These are phyloP conservation scores for Periphyllus acericola DNA, from an alignment of 2,888 invertebrate species.

Conservation along the genomic window DNA sequence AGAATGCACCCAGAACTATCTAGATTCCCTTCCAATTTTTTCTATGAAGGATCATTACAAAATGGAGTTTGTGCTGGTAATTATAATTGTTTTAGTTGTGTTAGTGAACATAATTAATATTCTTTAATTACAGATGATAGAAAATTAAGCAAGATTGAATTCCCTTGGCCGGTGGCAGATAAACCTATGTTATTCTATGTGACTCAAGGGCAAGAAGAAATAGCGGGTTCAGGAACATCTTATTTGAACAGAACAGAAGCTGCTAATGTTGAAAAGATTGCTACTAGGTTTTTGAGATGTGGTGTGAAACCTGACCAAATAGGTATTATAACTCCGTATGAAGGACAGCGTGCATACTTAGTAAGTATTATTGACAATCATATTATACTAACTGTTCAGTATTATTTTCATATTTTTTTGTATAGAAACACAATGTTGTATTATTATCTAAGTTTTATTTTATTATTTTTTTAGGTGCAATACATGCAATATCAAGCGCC, in stretches of 20 bases:
- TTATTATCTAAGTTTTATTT: not conserved
- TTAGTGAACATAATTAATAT: not conserved
- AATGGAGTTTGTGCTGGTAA: slow-evolving; percentile 93
- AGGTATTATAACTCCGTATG: slow-evolving; percentile 98
- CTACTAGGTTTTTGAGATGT: slow-evolving; percentile 91
- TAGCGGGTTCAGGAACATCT: slow-evolving; percentile 97
- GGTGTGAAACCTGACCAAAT: slow-evolving; percentile 98
- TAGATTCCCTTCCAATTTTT: slow-evolving; percentile 98
- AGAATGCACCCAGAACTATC: slow-evolving; percentile 99
- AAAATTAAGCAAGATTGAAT: slow-evolving; percentile 88
- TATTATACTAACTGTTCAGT: not conserved
- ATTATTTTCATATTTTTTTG: not conserved
- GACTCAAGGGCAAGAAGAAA: slow-evolving; percentile 98
- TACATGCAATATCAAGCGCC: slow-evolving; percentile 99
- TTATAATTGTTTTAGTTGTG: not conserved
- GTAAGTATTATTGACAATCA: slow-evolving; percentile 67
- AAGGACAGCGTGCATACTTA: slow-evolving; percentile 96
- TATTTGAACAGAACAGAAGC: slow-evolving; percentile 99
- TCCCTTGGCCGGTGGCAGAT: slow-evolving; percentile 96
- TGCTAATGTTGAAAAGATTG: slow-evolving; percentile 97
- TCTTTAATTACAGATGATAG: slow-evolving; percentile 77
- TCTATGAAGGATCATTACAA: slow-evolving; percentile 98
- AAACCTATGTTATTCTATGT: slow-evolving; percentile 99
- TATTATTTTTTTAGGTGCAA: slow-evolving; percentile 71
- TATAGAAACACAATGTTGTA: not conserved